Evolutionary conservation across 2,888 invertebrate genomes (phyloP), one percentile per base, ranked within the genome.

Genomic region (Neoitamus cyanurus): DNA sequence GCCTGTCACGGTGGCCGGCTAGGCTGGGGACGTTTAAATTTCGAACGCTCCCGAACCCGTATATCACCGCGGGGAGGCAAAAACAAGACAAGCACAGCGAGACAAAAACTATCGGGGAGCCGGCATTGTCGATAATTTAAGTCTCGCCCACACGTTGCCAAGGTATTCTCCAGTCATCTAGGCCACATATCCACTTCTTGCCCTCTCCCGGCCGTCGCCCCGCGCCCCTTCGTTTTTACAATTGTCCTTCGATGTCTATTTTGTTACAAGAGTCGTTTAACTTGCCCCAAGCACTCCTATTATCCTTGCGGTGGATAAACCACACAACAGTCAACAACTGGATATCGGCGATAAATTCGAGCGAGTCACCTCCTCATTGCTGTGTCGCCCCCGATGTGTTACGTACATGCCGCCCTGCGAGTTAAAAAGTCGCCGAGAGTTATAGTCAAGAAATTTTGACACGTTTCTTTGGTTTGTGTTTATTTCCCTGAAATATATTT

Each of bases 361-460:
- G 68, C 69, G 34, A 15, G 36, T 82, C 25, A 82, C 82, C 69
- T 25, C 82, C 78, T 78, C 78, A 48, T 78, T 69, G 48, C 69
- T 69, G 82, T 69, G 58, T 69, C 82, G 37, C 82, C 82, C 36
- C 82, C 82, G 37, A 82, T 82, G 82, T 82, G 82, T 82, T 82
- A 82, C 82, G 69, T 82, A 82, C 82, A 69, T 69, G 34, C 58
- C 68, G 34, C 25, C 82, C 36, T 75, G 20, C 69, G 11, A 80
- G 82, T 82, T 82, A 83, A 83, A 83, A 83, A 83, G 46, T 72
- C 68, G 31, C 58, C 42, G 46, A 72, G 83, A 83, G 69, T 83
- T 83, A 83, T 83, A 69, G 70, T 83, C 83, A 83, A 72, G 83
- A 83, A 83, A 83, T 72, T 83, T 83, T 83, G 83, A 83, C 83